Percentiles rank a stretch among this genome's conserved stretches.
Conservation (phyloP, 2,113 vertebrate species). For the Protomyctophum bolini region DNA sequence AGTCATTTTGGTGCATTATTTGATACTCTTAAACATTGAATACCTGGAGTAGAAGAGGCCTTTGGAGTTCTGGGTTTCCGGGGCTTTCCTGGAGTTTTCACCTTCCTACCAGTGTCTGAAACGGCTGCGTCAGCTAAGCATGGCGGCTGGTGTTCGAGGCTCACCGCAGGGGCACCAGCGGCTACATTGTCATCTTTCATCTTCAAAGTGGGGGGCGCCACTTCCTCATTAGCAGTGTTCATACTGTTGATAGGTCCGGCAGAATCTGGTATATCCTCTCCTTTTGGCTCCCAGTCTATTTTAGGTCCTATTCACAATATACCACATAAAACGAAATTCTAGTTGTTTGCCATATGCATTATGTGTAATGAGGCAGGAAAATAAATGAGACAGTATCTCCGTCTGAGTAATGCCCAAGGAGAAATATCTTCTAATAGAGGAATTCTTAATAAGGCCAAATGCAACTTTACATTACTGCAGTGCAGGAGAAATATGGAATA, state of each 20-base stretch:
- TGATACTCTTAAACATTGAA: background rate
- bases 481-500: too few relatives aligned
- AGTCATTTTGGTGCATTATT: too few relatives aligned
- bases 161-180: conserved; percentile 61
- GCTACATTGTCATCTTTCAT: conserved; percentile 61
- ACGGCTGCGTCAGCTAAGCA: conserved; percentile 38
- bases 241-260: conserved; percentile 43
- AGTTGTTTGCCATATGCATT: background rate
- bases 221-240: conserved; percentile 37
- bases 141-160: conserved; percentile 55
- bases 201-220: conserved; percentile 55
- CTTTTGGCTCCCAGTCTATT: conserved; percentile 36
- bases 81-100: conserved; percentile 63
- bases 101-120: conserved; percentile 16
- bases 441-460: too few relatives aligned
- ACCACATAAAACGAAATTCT: conserved; percentile 2
- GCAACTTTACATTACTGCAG: too few relatives aligned
- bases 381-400: background rate
- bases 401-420: background rate
- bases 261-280: conserved; percentile 56
- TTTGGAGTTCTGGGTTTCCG: conserved; percentile 70
- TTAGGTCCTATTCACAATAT: conserved; percentile 46
- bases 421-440: background rate
- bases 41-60: conserved; percentile 55
- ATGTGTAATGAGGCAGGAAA: background rate